Conservation (phyloP, 2,113 vertebrate genomes). For the Eretmochelys imbricata region DNA sequence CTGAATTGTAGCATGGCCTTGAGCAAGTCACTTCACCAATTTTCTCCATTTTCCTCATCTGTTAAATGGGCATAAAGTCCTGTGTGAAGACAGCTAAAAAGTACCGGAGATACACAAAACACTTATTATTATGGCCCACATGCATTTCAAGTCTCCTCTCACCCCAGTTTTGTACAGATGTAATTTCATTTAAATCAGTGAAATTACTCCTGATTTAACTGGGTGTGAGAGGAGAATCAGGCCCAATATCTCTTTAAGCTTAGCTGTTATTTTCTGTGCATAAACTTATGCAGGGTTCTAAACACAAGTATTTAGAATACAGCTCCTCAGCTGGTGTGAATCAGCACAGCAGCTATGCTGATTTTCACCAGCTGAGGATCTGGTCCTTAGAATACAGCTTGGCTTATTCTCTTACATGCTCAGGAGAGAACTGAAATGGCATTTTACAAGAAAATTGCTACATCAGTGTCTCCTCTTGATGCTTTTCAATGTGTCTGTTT, state of each 20-base stretch:
- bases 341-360: background rate
- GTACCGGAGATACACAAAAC: background rate
- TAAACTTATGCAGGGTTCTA: background rate
- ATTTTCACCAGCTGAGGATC: conserved; percentile 3
- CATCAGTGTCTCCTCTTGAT: conserved; percentile 40
- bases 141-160: background rate
- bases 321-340: background rate
- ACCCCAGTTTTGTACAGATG: background rate
- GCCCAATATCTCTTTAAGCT: background rate
- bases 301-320: background rate
- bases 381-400: background rate
- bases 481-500: conserved; percentile 73
- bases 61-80: background rate
- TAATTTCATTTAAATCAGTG: too few species aligned
- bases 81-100: background rate
- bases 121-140: background rate
- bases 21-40: background rate
- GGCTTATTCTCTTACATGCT: conserved; percentile 25
- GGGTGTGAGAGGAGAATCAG: background rate
- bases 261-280: background rate
- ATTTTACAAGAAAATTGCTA: conserved; percentile 70
- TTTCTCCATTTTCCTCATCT: background rate
- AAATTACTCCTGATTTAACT: background rate
- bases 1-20: background rate
- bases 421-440: conserved; percentile 39